Evolutionary conservation across 2,113 vertebrate species (phyloP).

Genomic region (Helogale parvula): DNA sequence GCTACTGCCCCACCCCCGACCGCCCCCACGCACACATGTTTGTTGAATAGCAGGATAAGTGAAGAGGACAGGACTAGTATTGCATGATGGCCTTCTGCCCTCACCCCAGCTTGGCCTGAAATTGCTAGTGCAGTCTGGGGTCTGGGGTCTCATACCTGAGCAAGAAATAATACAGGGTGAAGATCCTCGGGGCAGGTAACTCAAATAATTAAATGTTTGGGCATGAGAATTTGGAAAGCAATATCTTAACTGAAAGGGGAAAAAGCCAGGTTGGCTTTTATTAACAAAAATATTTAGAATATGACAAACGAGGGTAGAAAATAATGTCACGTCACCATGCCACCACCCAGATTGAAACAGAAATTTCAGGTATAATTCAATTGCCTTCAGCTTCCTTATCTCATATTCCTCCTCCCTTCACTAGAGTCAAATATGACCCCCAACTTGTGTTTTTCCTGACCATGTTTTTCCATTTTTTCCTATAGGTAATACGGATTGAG

Average conservation of each 20-base stretch:
- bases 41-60: neutral
- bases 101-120: fast-evolving
- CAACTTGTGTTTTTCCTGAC: neutral
- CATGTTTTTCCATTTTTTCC: neutral
- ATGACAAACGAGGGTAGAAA: neutral
- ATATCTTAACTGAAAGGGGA: neutral
- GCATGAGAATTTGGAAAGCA: neutral
- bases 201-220: neutral
- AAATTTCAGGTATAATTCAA: neutral
- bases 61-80: neutral
- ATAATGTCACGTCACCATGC: too few species aligned
- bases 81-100: neutral
- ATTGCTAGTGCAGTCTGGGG: neutral
- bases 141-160: neutral
- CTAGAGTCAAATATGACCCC: neutral
- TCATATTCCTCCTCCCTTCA: neutral
- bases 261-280: neutral
- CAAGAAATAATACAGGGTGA: neutral
- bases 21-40: fast-evolving
- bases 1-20: neutral
- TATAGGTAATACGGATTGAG: neutral
- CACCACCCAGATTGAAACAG: neutral
- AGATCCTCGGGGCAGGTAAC: neutral
- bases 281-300: neutral
- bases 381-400: neutral